Conservation (phyloP, 2,113 vertebrate genomes). For the Prinia subflava region DNA sequence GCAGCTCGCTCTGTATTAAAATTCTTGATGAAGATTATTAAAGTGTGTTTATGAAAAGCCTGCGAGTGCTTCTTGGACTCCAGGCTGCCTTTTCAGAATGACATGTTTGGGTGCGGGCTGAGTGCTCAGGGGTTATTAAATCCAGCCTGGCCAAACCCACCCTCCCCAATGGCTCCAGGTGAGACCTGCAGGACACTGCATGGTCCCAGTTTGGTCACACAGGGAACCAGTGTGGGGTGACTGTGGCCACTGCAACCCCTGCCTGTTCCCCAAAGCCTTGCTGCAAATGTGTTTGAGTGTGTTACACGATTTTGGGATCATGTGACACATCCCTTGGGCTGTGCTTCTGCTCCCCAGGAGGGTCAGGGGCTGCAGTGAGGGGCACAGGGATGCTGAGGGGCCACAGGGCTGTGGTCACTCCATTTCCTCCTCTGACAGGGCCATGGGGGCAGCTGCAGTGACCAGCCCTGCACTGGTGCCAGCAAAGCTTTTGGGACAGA, state of each 20-base stretch:
- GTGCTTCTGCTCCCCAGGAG: rapidly evolving
- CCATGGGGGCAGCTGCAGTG: rapidly evolving
- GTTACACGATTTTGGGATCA: rapidly evolving
- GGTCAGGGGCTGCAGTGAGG: background rate
- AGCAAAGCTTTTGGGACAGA: background rate
- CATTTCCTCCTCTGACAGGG: background rate
- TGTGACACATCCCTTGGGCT: background rate
- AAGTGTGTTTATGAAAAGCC: constrained; percentile 64
- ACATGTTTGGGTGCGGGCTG: constrained; percentile 11
- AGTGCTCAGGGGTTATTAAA: background rate
- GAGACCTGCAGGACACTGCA: rapidly evolving
- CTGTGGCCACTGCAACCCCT: rapidly evolving
- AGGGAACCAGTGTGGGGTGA: background rate
- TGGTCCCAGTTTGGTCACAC: background rate
- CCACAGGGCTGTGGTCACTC: rapidly evolving
- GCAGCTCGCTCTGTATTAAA: constrained; percentile 53
- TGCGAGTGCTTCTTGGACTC: constrained; percentile 42
- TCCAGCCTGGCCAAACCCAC: background rate
- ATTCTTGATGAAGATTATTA: constrained; percentile 55
- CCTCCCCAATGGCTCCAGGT: rapidly evolving
- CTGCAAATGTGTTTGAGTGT: rapidly evolving
- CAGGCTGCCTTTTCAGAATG: background rate
- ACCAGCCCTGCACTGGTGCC: rapidly evolving
- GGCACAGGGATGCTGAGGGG: background rate
- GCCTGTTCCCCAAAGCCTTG: rapidly evolving